Conservation (phyloP, 2,888 invertebrate species). For the Lathronympha strigana region DNA sequence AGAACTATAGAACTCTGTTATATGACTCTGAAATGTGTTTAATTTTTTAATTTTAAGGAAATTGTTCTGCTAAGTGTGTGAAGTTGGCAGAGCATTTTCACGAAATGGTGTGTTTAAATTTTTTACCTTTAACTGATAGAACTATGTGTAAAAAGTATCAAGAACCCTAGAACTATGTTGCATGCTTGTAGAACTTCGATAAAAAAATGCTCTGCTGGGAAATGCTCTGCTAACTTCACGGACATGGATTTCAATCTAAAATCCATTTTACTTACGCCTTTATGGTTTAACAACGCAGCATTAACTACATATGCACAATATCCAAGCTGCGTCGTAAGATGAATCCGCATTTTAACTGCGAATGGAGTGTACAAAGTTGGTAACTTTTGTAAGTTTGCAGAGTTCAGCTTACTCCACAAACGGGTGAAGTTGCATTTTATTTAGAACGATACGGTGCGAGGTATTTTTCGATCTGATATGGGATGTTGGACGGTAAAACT, state of each 20-base stretch:
- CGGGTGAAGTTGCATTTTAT: conserved; percentile 31
- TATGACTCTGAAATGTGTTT: no score
- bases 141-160: no score
- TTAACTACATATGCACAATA: conserved; percentile 22
- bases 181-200: no score
- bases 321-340: conserved; percentile 24
- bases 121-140: no score
- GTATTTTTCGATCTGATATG: conserved; percentile 8
- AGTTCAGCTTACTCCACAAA: conserved; percentile 17
- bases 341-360: conserved; percentile 33
- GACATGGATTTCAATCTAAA: neutral
- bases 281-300: neutral
- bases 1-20: no score
- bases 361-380: conserved; percentile 25
- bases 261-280: neutral
- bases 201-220: no score
- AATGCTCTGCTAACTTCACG: no score
- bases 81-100: no score
- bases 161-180: no score
- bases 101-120: no score
- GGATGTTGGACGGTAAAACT: neutral
- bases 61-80: no score
- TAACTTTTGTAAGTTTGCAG: conserved; percentile 23
- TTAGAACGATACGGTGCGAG: conserved; percentile 23
- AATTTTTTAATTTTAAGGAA: no score